Evolutionary conservation across 2,113 vertebrate genomes (phyloP).

Genomic region (Eulacestoma nigropectus): DNA sequence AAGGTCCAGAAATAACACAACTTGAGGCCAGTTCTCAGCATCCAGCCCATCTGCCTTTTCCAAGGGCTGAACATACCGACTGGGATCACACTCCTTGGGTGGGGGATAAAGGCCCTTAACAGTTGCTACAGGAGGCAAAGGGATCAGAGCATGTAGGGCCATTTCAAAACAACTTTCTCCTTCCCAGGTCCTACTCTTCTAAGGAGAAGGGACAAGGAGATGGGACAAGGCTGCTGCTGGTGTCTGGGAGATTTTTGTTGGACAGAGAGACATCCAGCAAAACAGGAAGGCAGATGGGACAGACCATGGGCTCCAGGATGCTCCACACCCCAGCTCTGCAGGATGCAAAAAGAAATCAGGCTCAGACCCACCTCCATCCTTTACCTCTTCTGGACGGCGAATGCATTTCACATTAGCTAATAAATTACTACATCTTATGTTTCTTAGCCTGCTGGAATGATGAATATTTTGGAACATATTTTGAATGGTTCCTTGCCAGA

Average conservation of each 20-base stretch:
- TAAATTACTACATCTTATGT: conserved; percentile 57
- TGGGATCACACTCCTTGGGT: not conserved
- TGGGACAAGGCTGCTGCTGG: not conserved
- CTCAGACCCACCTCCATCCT: conserved; percentile 14
- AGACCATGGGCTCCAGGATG: not conserved
- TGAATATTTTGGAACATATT: conserved; percentile 67
- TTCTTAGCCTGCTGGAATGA: conserved; percentile 60
- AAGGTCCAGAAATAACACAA: conserved; percentile 67
- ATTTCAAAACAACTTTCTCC: not conserved
- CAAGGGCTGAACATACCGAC: conserved; percentile 20
- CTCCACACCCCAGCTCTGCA: not conserved
- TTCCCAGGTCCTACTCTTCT: not conserved
- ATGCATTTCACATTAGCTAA: conserved; percentile 63
- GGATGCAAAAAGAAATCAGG: not conserved
- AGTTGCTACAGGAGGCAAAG: not conserved
- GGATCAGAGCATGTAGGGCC: not conserved
- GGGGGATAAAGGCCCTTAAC: not conserved
- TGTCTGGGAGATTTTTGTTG: not conserved
- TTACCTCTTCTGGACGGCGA: not conserved
- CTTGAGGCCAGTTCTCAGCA: conserved; percentile 15
- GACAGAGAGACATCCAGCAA: not conserved
- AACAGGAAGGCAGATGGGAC: not conserved
- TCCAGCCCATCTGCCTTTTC: conserved; percentile 31
- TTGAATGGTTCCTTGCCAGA: conserved; percentile 69
- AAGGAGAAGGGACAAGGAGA: not conserved